These are phyloP conservation scores for Nephrotoma appendiculata DNA, from an alignment of 2,888 invertebrate genomes.

Conservation along the genomic window DNA sequence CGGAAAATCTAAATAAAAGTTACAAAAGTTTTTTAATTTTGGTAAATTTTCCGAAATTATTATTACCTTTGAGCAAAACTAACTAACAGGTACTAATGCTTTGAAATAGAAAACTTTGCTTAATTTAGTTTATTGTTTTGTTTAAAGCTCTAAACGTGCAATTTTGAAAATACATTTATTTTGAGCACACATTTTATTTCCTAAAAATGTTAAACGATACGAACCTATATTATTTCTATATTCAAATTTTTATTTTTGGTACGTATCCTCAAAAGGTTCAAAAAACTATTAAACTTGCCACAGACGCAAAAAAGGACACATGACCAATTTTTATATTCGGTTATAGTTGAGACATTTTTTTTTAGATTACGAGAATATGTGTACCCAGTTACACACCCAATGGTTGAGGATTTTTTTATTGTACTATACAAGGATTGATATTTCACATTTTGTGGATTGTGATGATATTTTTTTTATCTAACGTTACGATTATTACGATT, in stretches of 20 bases:
- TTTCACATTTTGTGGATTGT: background rate
- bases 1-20: background rate
- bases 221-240: background rate
- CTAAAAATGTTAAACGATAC: background rate
- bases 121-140: background rate
- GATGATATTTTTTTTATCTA: background rate
- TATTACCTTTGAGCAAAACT: background rate
- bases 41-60: background rate
- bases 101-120: background rate
- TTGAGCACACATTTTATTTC: background rate
- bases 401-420: background rate
- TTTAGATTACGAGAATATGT: background rate
- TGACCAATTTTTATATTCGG: background rate
- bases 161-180: background rate
- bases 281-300: background rate
- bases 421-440: background rate
- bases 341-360: background rate
- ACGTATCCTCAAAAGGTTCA: background rate
- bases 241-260: background rate
- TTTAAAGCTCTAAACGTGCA: background rate
- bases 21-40: background rate
- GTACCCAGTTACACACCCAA: no score
- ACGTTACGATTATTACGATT: background rate
- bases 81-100: background rate
- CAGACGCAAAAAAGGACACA: background rate